Evolutionary conservation across 2,797 vertebrate genomes (phyloP), one percentile per base, ranked within the genome.

Genomic region (Benthosema pterotum): DNA sequence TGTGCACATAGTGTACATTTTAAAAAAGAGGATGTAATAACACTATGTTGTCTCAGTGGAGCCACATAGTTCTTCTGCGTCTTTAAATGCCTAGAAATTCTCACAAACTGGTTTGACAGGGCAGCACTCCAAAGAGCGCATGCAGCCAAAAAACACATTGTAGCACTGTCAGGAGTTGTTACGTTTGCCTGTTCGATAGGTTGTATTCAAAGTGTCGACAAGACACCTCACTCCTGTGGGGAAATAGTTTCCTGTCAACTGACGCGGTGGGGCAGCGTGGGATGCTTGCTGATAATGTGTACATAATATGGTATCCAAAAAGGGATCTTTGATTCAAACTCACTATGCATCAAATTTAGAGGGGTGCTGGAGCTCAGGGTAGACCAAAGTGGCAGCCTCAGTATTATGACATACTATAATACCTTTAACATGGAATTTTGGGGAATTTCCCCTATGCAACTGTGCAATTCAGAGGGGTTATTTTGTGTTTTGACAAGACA

Each of bases 21-120:
- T 38, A 38, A 7, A 25, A 25, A 25, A 5, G 22, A 25, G 32
- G 32, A 38, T 38, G 32, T 9, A 38, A 38, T 38, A 38, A 38
- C 32, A 38, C 11, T 9, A 38, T 38, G 32, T n/a, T 38, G 32
- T 38, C 32, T 38, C 32, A 38, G 32, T 1, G 32, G 11, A 38
- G 32, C 32, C 32, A 9, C 32, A 38, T 38, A 53, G 19, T 38
- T n/a, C n/a, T n/a, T n/a, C 52, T 62, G 47, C 65, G 19, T n/a
- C 57, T 76, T 72, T 60, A 54, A 72, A 81, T 55, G 62, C 58
- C 67, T 38, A 16, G 56, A 11, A 19, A 61, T 59, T 65, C 42
- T 73, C 50, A 56, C 15, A 71, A 83, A 82, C 83, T 67, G 72
- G 75, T 79, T 82, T 71, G 52, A 69, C 74, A 38, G 58, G 71